Evolutionary conservation across 1,140 invertebrate species (phyloP).

Genomic region (Drosophila leontia): DNA sequence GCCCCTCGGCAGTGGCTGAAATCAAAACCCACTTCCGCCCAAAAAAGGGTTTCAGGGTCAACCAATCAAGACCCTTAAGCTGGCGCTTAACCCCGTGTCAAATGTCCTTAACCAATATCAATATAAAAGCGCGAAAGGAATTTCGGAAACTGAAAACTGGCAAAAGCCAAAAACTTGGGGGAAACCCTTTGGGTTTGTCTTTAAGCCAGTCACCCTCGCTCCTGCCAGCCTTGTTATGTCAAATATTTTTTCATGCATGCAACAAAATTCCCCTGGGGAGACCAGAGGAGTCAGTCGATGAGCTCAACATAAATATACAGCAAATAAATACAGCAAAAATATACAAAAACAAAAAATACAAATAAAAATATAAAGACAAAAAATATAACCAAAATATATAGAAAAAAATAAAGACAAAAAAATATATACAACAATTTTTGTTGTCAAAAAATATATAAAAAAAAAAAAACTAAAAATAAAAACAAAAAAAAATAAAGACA

Average conservation of each 20-base stretch:
- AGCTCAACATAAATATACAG: conserved; percentile 3
- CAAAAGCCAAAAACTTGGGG: no score
- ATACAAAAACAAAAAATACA: conserved; percentile 10
- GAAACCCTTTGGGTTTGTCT: background rate
- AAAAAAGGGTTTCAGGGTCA: conserved; percentile 24
- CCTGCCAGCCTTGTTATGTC: background rate
- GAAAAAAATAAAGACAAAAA: background rate
- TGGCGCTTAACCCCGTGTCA: conserved; percentile 34
- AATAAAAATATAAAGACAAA: background rate
- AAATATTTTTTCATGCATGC: conserved; percentile 68
- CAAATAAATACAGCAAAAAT: conserved; percentile 20
- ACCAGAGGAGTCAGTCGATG: conserved; percentile 59
- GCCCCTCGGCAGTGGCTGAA: background rate
- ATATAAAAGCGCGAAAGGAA: conserved; percentile 23
- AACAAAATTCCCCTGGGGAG: conserved; percentile 72
- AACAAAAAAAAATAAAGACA: no score
- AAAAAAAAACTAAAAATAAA: background rate
- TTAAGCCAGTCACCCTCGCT: background rate
- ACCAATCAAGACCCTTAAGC: conserved; percentile 17
- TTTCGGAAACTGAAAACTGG: no score
- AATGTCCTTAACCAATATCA: conserved; percentile 49
- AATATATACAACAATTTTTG: no score
- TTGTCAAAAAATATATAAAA: background rate
- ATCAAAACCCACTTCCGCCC: conserved; percentile 7
- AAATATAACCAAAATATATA: background rate